These are phyloP conservation scores for Pantala flavescens DNA, from an alignment of 1,140 invertebrate species.

Conservation along the genomic window DNA sequence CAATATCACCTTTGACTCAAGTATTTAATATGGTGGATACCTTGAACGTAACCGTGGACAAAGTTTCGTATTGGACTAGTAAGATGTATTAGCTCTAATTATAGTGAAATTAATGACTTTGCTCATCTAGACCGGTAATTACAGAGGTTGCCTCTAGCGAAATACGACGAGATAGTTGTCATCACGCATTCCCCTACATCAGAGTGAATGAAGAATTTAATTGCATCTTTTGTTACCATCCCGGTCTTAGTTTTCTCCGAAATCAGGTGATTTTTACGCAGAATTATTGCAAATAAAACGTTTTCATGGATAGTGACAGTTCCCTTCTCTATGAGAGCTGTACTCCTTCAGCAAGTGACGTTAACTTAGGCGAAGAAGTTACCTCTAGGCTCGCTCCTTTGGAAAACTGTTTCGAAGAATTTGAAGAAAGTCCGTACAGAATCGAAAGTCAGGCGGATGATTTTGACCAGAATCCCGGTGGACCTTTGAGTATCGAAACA, in stretches of 20 bases:
- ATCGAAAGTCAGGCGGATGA: not conserved
- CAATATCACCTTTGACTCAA: too few relatives aligned
- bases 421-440: not conserved
- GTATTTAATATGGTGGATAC: not conserved
- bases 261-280: not conserved
- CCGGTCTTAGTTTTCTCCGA: not conserved
- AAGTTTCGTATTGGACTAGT: not conserved
- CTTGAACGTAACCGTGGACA: not conserved
- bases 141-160: too few relatives aligned
- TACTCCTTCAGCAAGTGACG: not conserved
- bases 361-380: not conserved
- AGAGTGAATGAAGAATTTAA: too few relatives aligned
- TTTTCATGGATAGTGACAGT: not conserved
- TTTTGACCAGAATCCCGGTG: not conserved
- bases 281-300: not conserved
- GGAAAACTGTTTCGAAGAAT: not conserved
- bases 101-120: too few relatives aligned
- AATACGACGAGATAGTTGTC: too few relatives aligned
- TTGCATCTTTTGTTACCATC: not conserved
- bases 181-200: too few relatives aligned
- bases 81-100: too few relatives aligned
- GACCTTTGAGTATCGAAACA: conserved; percentile 12
- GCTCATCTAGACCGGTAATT: too few relatives aligned
- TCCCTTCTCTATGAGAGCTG: not conserved
- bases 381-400: not conserved